Conservation (phyloP, 2,113 vertebrate species). For the Tachysurus fulvidraco region DNA sequence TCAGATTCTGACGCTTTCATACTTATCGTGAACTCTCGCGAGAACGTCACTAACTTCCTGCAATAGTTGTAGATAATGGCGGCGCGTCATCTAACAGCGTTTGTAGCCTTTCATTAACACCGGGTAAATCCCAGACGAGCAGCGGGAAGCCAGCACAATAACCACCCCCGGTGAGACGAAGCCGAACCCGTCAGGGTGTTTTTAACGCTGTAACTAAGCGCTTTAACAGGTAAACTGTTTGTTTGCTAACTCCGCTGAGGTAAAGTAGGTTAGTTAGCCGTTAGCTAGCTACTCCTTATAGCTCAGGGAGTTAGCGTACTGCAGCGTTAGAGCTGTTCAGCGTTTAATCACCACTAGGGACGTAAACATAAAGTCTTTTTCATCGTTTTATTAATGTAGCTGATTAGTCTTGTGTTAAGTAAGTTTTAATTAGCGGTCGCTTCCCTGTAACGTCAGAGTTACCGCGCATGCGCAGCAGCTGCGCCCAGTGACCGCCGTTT, state of each 20-base stretch:
- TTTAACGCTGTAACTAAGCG: too few relatives aligned
- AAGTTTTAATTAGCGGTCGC: background rate
- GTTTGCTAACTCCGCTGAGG: conserved; percentile 3
- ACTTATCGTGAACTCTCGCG: conserved; percentile 6
- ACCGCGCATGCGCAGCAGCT: conserved; percentile 8
- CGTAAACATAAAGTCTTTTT: background rate
- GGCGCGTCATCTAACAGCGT: conserved; percentile 61
- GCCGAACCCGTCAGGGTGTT: background rate
- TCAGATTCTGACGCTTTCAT: background rate
- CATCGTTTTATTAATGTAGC: too few relatives aligned
- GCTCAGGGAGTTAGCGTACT: too few relatives aligned
- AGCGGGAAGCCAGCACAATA: conserved; percentile 44
- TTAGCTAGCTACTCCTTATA: background rate
- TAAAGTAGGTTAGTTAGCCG: conserved; percentile 34
- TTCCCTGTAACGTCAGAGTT: conserved; percentile 2
- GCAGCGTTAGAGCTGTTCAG: too few relatives aligned
- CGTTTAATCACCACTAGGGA: too few relatives aligned
- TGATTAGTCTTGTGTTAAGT: background rate
- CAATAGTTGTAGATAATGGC: conserved; percentile 61
- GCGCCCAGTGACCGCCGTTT: background rate
- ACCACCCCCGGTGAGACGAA: conserved; percentile 29
- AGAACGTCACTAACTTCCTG: conserved; percentile 45
- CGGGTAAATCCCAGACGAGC: conserved; percentile 63
- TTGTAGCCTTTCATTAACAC: conserved; percentile 60
- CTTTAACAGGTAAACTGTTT: background rate